Conservation (phyloP, 2,797 vertebrate species). For the Tenualosa ilisha region DNA sequence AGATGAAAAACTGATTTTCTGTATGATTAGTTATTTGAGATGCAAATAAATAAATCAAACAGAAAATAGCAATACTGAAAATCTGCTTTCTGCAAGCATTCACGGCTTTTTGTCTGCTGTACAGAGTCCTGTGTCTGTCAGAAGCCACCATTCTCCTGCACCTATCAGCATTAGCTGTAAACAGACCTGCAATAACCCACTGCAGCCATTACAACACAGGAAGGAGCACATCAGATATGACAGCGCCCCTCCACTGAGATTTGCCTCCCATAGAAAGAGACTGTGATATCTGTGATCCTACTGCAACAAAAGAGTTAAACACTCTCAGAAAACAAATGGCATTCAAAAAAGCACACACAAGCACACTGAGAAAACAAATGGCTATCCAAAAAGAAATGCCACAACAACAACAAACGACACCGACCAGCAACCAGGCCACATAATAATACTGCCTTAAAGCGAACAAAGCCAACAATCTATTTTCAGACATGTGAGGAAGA, state of each 20-base stretch:
- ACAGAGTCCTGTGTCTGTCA: background rate
- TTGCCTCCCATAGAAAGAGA: background rate
- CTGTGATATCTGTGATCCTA: background rate
- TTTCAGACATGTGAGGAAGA: background rate
- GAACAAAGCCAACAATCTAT: background rate
- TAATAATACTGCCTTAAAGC: background rate
- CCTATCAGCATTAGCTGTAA: background rate
- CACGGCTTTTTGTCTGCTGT: background rate
- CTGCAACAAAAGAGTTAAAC: background rate
- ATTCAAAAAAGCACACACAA: background rate
- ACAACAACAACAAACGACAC: background rate
- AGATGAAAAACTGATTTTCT: background rate
- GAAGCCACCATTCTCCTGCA: background rate
- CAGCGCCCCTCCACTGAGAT: background rate
- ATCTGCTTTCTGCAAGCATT: background rate
- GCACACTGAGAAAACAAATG: background rate
- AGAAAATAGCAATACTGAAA: background rate
- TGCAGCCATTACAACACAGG: background rate
- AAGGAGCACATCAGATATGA: background rate
- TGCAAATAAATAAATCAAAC: background rate
- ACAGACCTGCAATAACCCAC: background rate
- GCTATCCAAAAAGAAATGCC: background rate
- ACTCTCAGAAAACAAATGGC: too few relatives aligned
- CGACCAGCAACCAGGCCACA: background rate
- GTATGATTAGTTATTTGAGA: background rate